phyloP scores from a whole-genome alignment of 37 sponge, comb jelly and placozoan species.

The Bolinopsis microptera region DNA sequence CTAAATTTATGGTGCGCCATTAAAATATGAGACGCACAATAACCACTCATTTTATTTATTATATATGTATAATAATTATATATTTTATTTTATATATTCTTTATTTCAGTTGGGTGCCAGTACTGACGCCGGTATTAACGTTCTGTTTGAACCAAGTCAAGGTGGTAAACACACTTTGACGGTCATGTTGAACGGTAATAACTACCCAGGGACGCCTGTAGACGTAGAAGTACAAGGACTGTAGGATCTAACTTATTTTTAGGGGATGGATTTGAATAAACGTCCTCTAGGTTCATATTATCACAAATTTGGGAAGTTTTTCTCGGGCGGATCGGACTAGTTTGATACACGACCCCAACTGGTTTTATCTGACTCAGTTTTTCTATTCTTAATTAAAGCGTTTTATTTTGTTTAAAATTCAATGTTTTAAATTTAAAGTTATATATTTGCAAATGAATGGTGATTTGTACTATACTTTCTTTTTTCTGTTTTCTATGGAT shows the following conservation, averaged over 20 bases:
- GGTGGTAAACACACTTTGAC: constrained; percentile 65
- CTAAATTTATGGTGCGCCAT: no score
- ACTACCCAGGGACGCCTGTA: constrained; percentile 60
- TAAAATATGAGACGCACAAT: no score
- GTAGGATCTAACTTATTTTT: constrained; percentile 10
- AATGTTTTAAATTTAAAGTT: constrained; percentile 61
- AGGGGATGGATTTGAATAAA: not conserved
- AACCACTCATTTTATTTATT: no score
- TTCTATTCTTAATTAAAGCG: not conserved
- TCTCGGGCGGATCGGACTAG: not conserved
- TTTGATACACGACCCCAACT: not conserved
- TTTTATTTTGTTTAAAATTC: constrained; percentile 61
- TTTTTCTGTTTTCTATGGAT: not conserved
- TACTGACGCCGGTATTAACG: constrained; percentile 46
- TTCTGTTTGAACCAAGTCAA: constrained; percentile 21
- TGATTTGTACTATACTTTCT: constrained; percentile 15
- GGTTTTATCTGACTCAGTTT: not conserved
- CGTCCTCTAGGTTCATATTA: not conserved
- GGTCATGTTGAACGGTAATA: constrained; percentile 3
- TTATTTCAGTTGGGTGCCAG: constrained; percentile 43
- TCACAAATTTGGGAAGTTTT: not conserved
- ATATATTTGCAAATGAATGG: constrained; percentile 27
- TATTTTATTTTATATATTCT: no score
- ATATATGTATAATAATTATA: no score
- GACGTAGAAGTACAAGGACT: constrained; percentile 63